Evolutionary conservation across 2,797 vertebrate species (phyloP).

Genomic region (Muscicapa striata): DNA sequence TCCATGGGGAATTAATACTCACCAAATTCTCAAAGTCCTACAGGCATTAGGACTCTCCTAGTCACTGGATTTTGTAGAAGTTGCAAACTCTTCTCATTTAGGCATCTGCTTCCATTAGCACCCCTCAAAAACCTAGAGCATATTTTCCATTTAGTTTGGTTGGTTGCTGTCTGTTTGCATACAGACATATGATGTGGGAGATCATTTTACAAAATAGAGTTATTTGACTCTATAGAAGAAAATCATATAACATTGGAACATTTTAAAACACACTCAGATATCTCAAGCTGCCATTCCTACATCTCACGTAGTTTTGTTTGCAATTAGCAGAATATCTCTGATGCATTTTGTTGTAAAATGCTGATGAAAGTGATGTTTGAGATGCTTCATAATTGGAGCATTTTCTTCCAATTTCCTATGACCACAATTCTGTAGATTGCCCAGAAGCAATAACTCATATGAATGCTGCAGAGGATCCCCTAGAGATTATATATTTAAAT

Average conservation of each 20-base stretch:
- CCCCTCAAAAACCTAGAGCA: not conserved
- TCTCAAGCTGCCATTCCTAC: not conserved
- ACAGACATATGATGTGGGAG: not conserved
- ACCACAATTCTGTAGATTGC: not conserved
- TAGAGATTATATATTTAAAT: not conserved
- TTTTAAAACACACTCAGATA: not conserved
- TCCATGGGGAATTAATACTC: not conserved
- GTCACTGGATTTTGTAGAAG: not conserved
- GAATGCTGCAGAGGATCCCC: not conserved
- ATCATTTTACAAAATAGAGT: not conserved
- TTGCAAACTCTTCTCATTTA: not conserved
- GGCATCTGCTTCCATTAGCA: not conserved
- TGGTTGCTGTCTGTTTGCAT: not conserved
- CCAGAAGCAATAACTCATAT: not conserved
- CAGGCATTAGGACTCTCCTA: not conserved
- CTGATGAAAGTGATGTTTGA: not conserved
- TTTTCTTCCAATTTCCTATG: not conserved
- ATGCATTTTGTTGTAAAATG: not conserved
- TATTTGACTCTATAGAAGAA: not conserved
- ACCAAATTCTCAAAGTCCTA: not conserved
- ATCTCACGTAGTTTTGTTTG: not conserved
- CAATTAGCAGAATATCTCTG: not conserved
- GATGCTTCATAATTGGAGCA: not conserved
- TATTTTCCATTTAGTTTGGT: not conserved
- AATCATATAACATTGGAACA: not conserved